A percentile compares a stretch with the other conserved stretches of the same genome.
Evolutionary conservation across 2,113 vertebrate genomes (phyloP).

Genomic region (rat (Rattus norvegicus)): GRCr8 NC_086023.1:153632501-153633000

Average conservation of each 20-base stretch:
- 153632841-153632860: background rate
- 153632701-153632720: background rate
- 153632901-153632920: background rate
- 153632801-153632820: no score
- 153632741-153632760: background rate
- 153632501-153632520: conserved; percentile 91
- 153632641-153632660: background rate
- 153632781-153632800: background rate
- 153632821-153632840: background rate
- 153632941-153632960: background rate
- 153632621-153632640: no score
- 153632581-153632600: no score
- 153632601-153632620: no score
- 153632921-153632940: background rate
- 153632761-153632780: background rate
- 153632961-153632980: background rate
- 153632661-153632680: background rate
- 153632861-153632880: background rate
- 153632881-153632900: background rate
- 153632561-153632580: background rate
- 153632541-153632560: conserved; percentile 86
- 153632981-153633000: background rate
- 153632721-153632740: background rate
- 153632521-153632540: conserved; percentile 92
- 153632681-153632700: background rate